Percentiles rank a stretch among this genome's conserved stretches.
These are phyloP conservation scores for Brachionichthys hirsutus DNA, from an alignment of 2,113 vertebrate species.

Conservation along the genomic window DNA sequence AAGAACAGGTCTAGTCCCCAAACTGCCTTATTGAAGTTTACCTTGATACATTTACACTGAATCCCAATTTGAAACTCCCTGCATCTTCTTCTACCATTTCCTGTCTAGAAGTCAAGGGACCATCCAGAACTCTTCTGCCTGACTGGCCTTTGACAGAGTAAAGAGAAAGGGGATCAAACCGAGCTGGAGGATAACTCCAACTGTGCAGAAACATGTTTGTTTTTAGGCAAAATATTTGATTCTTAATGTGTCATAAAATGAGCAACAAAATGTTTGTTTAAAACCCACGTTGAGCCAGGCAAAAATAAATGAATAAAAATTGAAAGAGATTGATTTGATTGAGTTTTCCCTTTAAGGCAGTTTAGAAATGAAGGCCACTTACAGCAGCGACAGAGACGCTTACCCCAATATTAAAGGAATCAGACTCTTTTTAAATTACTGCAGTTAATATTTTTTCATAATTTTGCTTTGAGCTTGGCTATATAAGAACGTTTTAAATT, in stretches of 20 bases:
- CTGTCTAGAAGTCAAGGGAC: slow-evolving; percentile 41
- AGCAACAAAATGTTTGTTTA: slow-evolving; percentile 1
- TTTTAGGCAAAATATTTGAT: not conserved
- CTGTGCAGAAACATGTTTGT: slow-evolving; percentile 12
- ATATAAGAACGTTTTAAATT: slow-evolving; percentile 24
- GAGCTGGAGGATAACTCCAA: slow-evolving; percentile 21
- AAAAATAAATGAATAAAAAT: not conserved
- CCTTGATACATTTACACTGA: slow-evolving; percentile 65
- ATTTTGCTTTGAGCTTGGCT: slow-evolving; percentile 14
- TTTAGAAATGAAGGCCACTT: slow-evolving; percentile 2
- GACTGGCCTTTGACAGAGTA: slow-evolving; percentile 51
- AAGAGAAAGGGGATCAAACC: slow-evolving; percentile 54
- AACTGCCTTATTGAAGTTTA: slow-evolving; percentile 72
- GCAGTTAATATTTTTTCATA: not conserved
- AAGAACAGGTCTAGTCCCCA: slow-evolving; percentile 61
- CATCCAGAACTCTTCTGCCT: slow-evolving; percentile 41
- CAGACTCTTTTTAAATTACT: slow-evolving; percentile 3
- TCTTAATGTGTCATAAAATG: not conserved
- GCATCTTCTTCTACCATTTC: slow-evolving; percentile 37
- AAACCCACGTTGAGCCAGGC: slow-evolving; percentile 3
- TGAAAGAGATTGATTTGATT: slow-evolving; percentile 5
- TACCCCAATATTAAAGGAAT: slow-evolving; percentile 31
- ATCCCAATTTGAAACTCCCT: slow-evolving; percentile 61
- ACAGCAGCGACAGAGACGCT: not conserved
- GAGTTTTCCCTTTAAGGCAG: not conserved